Percentiles rank a stretch among this genome's conserved stretches.
These are phyloP conservation scores for Bucorvus abyssinicus DNA, from an alignment of 2,797 vertebrate species.

Conservation along the genomic window DNA sequence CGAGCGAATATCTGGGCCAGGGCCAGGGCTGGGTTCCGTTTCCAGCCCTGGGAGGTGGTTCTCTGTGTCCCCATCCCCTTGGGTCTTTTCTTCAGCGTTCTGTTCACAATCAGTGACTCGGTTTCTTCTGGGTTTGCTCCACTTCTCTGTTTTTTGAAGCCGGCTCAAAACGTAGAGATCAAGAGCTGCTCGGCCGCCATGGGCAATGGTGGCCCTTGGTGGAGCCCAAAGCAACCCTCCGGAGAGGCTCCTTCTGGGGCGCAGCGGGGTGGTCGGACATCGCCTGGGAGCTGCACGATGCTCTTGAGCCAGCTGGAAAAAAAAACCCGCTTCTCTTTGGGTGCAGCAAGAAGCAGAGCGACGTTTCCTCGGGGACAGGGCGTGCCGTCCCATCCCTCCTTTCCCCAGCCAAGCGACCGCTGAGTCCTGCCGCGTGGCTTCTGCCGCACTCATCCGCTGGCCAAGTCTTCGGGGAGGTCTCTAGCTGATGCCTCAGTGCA, in stretches of 20 bases:
- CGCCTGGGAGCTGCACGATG: background rate
- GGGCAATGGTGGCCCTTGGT: background rate
- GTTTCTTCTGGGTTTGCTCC: background rate
- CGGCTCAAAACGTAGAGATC: background rate
- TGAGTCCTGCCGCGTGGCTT: background rate
- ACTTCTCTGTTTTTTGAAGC: background rate
- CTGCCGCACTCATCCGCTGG: background rate
- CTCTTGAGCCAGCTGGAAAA: background rate
- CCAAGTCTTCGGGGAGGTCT: background rate
- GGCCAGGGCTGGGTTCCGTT: background rate
- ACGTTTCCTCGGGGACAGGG: background rate
- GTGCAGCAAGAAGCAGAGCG: background rate
- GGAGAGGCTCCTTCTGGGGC: background rate
- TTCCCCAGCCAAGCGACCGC: background rate
- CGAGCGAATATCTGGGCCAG: fast-evolving
- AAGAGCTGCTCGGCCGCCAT: background rate
- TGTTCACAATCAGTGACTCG: background rate
- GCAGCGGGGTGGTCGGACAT: background rate
- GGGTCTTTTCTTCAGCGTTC: background rate
- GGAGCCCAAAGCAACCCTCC: background rate
- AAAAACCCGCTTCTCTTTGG: background rate
- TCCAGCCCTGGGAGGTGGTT: background rate
- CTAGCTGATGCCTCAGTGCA: fast-evolving
- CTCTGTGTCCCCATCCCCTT: background rate
- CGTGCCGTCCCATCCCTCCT: background rate